Evolutionary conservation across 2,113 vertebrate species (phyloP).

Genomic region (Crotalus viridis): DNA sequence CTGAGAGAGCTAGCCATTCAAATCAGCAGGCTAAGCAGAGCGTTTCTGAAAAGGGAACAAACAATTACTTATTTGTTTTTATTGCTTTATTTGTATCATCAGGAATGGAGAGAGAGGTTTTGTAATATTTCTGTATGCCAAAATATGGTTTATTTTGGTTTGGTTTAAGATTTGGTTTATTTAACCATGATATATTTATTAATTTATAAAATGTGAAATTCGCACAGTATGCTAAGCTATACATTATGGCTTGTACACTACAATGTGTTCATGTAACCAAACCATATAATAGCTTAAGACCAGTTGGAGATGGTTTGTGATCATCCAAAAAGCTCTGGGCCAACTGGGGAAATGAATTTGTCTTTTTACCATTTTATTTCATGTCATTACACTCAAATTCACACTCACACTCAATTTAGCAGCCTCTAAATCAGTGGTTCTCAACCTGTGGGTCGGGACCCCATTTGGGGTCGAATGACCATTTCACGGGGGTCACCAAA

Average conservation of each 20-base stretch:
- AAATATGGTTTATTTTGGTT: background rate
- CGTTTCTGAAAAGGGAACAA: background rate
- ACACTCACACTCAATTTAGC: background rate
- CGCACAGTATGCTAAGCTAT: background rate
- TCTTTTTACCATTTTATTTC: background rate
- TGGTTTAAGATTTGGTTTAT: too few species aligned
- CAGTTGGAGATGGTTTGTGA: background rate
- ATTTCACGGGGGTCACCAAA: too few species aligned
- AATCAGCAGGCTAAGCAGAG: background rate
- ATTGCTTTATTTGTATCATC: background rate
- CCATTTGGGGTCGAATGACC: too few species aligned
- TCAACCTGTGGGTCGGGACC: too few species aligned
- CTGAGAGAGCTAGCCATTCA: background rate
- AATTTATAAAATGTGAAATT: too few species aligned
- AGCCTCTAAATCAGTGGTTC: background rate
- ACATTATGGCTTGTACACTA: background rate
- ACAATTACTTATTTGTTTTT: background rate
- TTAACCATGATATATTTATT: too few species aligned
- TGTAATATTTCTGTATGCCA: background rate
- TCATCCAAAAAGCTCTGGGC: background rate
- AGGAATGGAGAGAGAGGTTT: background rate
- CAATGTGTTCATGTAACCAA: background rate
- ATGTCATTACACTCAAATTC: background rate
- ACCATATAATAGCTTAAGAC: background rate
- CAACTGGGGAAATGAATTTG: background rate